Evolutionary conservation across 2,797 vertebrate genomes (phyloP).

Genomic region (Danio jaintianensis): DNA sequence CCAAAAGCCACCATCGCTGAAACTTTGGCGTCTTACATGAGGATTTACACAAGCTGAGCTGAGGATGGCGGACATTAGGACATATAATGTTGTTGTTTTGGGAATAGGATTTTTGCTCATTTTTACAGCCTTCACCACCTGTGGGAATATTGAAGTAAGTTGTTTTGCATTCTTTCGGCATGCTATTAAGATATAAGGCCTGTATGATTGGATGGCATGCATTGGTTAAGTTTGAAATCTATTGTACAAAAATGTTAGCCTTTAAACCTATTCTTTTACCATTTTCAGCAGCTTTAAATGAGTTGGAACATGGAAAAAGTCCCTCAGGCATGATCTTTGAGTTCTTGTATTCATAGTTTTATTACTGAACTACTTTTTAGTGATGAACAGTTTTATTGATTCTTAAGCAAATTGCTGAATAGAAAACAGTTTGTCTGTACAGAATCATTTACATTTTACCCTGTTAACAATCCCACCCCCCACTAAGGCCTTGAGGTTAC

Average conservation of each 20-base stretch:
- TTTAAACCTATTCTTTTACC: neutral
- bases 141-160: conserved; percentile 84
- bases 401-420: too few relatives aligned
- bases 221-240: neutral
- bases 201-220: neutral
- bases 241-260: neutral
- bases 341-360: neutral
- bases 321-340: neutral
- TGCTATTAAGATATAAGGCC: neutral
- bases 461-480: too few relatives aligned
- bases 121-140: conserved; percentile 85
- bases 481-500: too few relatives aligned
- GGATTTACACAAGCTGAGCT: neutral
- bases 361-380: too few relatives aligned
- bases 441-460: too few relatives aligned
- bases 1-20: neutral
- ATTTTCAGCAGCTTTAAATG: neutral
- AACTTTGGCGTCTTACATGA: conserved; percentile 1
- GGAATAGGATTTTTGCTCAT: conserved; percentile 81
- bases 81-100: conserved; percentile 80
- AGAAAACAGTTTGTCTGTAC: too few relatives aligned
- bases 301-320: neutral
- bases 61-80: conserved; percentile 78
- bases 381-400: neutral
- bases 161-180: neutral